Base-by-base conservation (phyloP, 2,113 vertebrate genomes). In the Antechinus stuartii region DNA sequence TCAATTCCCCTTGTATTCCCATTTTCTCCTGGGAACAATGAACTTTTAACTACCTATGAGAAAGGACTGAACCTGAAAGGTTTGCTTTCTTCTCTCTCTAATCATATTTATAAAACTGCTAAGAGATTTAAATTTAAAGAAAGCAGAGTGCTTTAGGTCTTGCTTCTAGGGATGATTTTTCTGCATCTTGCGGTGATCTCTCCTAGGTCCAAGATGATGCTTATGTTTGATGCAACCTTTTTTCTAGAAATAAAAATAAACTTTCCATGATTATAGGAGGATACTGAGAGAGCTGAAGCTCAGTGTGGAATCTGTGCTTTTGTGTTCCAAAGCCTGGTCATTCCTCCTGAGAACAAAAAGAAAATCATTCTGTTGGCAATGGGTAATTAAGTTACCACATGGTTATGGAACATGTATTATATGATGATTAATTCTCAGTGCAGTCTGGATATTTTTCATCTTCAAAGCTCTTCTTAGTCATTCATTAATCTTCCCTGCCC, bases 401-500 rank as follows among this genome's bases (percentile, higher is more conserved):
- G 9, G 92, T 61, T 19, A 1, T 0, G 49, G 95, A 95, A 19
- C 89, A 23, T 0, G 30, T 11, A 3, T 90, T 54, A 11, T 25
- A 25, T 2, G 95, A 93, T 94, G 95, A 96, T 95, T 93, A 96
- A 95, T 95, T 61, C 93, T 54, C 1, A 19, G 91, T 49, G 84
- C 3, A 0, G 91, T 0, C 9, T n/a, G 61, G 91, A 54, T 26
- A 56, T 96, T 95, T 90, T 93, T 96, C 96, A 96, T 95, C 93
- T 89, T 95, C 96, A 93, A 50, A 91, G 89, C 54, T 46, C 56
- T 89, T 76, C 91, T 76, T 1, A 0, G 90, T 22, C 46, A 89
- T 55, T 94, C 90, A 89, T 95, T 91, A 91, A 92, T 97, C 97
- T 96, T 50, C 94, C 61, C 47, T 25, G 46, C 68, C 53, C 92